These are phyloP conservation scores for Aporrectodea caliginosa DNA, from an alignment of 1,140 invertebrate species.

Conservation along the genomic window DNA sequence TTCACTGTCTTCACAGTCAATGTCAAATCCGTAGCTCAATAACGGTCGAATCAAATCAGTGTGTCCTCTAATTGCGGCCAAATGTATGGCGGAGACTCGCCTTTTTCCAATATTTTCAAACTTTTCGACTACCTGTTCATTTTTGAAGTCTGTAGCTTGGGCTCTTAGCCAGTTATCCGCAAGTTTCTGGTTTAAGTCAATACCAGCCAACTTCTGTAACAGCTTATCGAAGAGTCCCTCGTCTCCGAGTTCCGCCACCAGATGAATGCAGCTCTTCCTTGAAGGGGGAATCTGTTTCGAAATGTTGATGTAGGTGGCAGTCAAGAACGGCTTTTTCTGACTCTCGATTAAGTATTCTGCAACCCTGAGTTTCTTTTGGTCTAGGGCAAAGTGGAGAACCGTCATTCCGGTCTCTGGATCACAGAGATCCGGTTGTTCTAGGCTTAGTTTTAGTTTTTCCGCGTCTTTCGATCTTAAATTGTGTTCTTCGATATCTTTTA, in stretches of 20 bases:
- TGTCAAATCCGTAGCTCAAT: background rate
- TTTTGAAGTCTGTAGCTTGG: constrained; percentile 7
- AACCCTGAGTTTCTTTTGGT: background rate
- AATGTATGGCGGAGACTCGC: constrained; percentile 5
- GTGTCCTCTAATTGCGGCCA: constrained; percentile 16
- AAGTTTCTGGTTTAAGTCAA: background rate
- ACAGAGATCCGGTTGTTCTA: constrained; percentile 9
- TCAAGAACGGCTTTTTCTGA: background rate
- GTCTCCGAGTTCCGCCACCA: constrained; percentile 11
- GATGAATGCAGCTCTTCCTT: constrained; percentile 12
- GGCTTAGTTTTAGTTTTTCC: background rate
- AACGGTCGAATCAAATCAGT: background rate
- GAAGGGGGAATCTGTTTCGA: background rate
- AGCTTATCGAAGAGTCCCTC: constrained; percentile 5
- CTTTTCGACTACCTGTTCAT: background rate
- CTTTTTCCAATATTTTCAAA: background rate
- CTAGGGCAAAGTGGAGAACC: constrained; percentile 1
- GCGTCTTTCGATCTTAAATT: too few relatives aligned
- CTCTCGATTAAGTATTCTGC: background rate
- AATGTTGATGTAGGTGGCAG: constrained; percentile 2
- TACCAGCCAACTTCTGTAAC: constrained; percentile 6
- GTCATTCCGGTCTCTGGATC: constrained; percentile 2
- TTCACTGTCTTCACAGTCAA: constrained; percentile 19
- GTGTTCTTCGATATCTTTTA: background rate
- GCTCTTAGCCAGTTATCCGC: background rate